A percentile compares a stretch with the other conserved stretches of the same genome.
Evolutionary conservation across 1,140 invertebrate genomes (phyloP).

Genomic region (Elysia chlorotica): DNA sequence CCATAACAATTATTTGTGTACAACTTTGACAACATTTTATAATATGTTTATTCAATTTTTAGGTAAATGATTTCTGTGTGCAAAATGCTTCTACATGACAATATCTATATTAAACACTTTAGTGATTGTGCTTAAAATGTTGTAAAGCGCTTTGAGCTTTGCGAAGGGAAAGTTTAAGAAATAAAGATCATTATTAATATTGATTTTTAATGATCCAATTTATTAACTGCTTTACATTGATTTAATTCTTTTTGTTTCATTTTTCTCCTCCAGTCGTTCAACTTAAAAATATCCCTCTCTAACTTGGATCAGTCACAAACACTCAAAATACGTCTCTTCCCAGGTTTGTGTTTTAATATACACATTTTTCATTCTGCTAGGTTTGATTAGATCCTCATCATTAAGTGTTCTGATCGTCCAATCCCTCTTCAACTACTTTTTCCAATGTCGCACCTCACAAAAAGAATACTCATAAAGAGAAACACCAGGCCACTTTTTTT

Average conservation of each 20-base stretch:
- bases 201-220: background rate
- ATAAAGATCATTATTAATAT: background rate
- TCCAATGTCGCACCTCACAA: too few species aligned
- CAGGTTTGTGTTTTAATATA: constrained; percentile 47
- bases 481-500: background rate
- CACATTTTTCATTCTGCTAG: too few species aligned
- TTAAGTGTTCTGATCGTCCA: background rate
- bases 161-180: background rate
- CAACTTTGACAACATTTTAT: too few species aligned
- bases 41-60: too few species aligned
- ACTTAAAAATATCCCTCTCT: constrained; percentile 46
- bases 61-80: too few species aligned
- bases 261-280: constrained; percentile 51
- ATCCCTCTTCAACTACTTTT: background rate
- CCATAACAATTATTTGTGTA: too few species aligned
- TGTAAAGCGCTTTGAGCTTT: background rate
- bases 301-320: constrained; percentile 47
- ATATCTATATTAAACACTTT: background rate
- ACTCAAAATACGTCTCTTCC: constrained; percentile 57
- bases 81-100: background rate
- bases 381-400: too few species aligned
- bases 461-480: background rate
- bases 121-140: background rate
- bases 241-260: constrained; percentile 6
- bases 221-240: background rate